These are phyloP conservation scores for Drosophila phalerata DNA, from an alignment of 2,888 invertebrate species.

Conservation along the genomic window DNA sequence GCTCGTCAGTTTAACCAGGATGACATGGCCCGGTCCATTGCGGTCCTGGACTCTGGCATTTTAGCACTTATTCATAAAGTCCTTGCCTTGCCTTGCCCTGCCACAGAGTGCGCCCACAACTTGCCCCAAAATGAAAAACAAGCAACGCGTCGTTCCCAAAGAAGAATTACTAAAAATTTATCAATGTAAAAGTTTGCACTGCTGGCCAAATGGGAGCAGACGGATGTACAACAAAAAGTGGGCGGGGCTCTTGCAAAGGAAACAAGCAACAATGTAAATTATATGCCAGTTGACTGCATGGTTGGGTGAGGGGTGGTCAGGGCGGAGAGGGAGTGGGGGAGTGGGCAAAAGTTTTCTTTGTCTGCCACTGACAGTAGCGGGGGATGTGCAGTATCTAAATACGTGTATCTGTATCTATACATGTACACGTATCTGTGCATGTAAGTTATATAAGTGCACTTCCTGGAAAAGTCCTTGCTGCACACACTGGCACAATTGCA, in stretches of 20 bases:
- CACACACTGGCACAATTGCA: slow-evolving; percentile 21
- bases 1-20: slow-evolving; percentile 85
- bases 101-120: slow-evolving; percentile 54
- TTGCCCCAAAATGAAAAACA: slow-evolving; percentile 68
- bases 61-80: slow-evolving; percentile 83
- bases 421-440: slow-evolving; percentile 6
- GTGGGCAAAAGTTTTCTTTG: slow-evolving; percentile 46
- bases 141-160: slow-evolving; percentile 43
- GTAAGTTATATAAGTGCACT: slow-evolving; percentile 46
- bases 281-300: slow-evolving; percentile 73
- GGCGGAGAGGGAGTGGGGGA: not conserved
- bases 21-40: slow-evolving; percentile 85
- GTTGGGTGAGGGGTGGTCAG: not conserved
- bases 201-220: slow-evolving; percentile 31
- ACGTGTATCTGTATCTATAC: slow-evolving; percentile 12
- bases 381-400: slow-evolving; percentile 10
- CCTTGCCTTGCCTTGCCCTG: slow-evolving; percentile 41
- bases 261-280: slow-evolving; percentile 78
- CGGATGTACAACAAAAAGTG: slow-evolving; percentile 5
- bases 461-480: slow-evolving; percentile 45
- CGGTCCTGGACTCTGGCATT: slow-evolving; percentile 83
- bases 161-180: slow-evolving; percentile 80
- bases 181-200: slow-evolving; percentile 72
- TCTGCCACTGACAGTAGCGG: slow-evolving; percentile 23
- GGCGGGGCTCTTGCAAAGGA: slow-evolving; percentile 43